Percentiles rank a stretch among this genome's conserved stretches.
Evolutionary conservation across 2,797 vertebrate genomes (phyloP).

Genomic region (Threskiornis aethiopicus): DNA sequence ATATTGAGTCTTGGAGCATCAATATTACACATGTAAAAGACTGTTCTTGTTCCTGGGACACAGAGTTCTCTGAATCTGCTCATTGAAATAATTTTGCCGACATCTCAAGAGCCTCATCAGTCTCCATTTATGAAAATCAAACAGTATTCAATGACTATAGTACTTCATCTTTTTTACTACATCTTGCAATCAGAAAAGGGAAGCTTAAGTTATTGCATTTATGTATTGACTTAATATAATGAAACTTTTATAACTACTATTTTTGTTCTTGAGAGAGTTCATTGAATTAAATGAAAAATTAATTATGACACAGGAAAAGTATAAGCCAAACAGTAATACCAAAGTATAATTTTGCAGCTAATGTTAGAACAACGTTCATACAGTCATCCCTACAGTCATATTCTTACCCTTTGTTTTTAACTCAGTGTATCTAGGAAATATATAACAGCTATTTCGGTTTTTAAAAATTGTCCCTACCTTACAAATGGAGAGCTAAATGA

Average conservation of each 20-base stretch:
- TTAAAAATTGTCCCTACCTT: not conserved
- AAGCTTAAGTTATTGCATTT: not conserved
- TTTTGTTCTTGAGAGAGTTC: not conserved
- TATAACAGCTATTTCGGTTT: not conserved
- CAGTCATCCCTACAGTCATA: not conserved
- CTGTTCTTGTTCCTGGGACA: not conserved
- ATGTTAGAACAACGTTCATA: not conserved
- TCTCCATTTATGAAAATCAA: not conserved
- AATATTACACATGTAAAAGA: not conserved
- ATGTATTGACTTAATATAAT: not conserved
- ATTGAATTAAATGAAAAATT: not conserved
- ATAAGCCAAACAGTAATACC: not conserved
- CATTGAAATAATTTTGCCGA: not conserved
- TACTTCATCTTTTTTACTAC: not conserved
- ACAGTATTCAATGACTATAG: not conserved
- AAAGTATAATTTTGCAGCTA: not conserved
- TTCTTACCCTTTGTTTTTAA: not conserved
- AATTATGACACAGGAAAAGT: not conserved
- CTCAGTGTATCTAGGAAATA: not conserved
- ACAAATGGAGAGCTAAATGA: not conserved
- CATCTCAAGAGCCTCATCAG: not conserved
- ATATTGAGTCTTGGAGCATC: not conserved
- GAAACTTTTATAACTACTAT: not conserved
- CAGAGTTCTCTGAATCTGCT: not conserved
- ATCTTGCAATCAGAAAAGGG: not conserved